Evolutionary conservation across 2,797 vertebrate genomes (phyloP), one percentile per base, ranked within the genome.

Genomic region (Enteromius treurensis): DNA sequence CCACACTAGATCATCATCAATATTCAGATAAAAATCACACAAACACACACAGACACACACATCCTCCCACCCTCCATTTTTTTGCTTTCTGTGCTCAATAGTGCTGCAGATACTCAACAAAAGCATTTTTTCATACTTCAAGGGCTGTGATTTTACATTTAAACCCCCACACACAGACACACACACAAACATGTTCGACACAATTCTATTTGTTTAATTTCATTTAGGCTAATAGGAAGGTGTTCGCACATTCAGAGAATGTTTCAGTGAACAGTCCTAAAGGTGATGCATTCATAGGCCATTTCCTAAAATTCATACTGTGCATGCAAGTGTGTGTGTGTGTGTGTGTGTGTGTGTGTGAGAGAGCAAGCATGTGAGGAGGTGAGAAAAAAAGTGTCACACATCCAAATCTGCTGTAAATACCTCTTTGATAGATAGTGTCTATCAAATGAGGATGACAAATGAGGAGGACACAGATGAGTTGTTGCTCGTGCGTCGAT

Each of bases 161-260:
- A 5, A 32, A 1, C 26, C 15, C 26, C 3, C 32, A 32, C 32
- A 32, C 32, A 62, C 26, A 17, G 26, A 4, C 14, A 26, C 53
- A 69, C 42, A 45, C 42, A 45, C 42, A 42, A 10, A 42, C 10
- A 71, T 71, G 21, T 13, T 45, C 0, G 3, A 49, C n/a, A 71
- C 69, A 29, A 29, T 13, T 75, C 19, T 45, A 13, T 45, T 51
- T 21, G 55, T 76, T 78, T 75, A 51, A 37, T 53, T 62, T 81
- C 11, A 49, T 34, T 76, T 76, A 71, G 71, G 29, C 79, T 73
- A 60, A 82, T 34, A 62, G 19, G 32, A 69, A 86, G 73, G 80
- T 88, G 75, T 89, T 90, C 84, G 88, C 88, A 91, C 89, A 10
- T 87, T 69, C 40, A 71, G 51, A 62, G 29, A 37, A 37, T 45